Evolutionary conservation across 2,113 vertebrate species (phyloP).

Genomic region (Paramormyrops kingsleyae): DNA sequence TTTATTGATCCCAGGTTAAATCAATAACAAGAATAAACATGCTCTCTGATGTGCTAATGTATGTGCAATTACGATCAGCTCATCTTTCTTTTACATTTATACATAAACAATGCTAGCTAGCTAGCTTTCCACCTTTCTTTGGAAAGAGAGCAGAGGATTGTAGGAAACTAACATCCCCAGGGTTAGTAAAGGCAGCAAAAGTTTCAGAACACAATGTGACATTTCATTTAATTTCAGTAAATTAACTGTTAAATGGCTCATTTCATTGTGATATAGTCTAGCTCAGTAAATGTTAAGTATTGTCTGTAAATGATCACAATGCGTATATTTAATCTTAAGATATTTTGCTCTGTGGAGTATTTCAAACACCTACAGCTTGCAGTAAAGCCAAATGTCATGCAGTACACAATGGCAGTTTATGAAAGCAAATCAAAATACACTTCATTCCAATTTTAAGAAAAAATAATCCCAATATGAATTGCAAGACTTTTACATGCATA

Average conservation of each 20-base stretch:
- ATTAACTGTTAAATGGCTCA: neutral
- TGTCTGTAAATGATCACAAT: neutral
- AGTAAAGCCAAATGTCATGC: neutral
- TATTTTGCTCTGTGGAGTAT: neutral
- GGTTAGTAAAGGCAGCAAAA: neutral
- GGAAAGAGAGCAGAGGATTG: neutral
- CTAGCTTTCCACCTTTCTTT: neutral
- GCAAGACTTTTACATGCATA: neutral
- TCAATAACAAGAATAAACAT: neutral
- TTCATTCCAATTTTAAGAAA: neutral
- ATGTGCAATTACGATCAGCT: neutral
- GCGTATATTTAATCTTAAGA: neutral
- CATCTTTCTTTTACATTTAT: neutral
- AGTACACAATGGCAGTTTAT: neutral
- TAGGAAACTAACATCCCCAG: neutral
- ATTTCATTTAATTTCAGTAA: neutral
- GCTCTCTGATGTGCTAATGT: neutral
- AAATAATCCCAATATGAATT: neutral
- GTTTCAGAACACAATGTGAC: neutral
- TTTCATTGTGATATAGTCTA: neutral
- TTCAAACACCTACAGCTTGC: neutral
- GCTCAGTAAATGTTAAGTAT: neutral
- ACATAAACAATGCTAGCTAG: neutral
- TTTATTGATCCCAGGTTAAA: neutral
- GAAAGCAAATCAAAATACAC: neutral